Percentiles rank a stretch among this genome's conserved stretches.
phyloP scores from a whole-genome alignment of 2,888 invertebrate species.

The Phorcus lineatus region DNA sequence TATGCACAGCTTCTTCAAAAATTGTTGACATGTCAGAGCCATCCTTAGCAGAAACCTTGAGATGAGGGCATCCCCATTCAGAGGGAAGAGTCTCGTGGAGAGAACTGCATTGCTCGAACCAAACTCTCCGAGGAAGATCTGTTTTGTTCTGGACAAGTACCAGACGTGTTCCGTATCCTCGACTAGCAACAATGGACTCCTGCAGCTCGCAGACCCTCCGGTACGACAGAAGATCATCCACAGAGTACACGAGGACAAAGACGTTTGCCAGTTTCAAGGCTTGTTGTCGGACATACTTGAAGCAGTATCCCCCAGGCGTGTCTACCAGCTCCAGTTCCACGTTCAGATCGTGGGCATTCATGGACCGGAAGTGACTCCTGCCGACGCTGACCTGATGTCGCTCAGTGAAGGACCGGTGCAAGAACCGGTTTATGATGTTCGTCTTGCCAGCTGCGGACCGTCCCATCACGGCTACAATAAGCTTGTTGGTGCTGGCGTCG shows the following conservation, averaged over 20 bases:
- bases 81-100: neutral
- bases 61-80: neutral
- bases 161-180: neutral
- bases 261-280: neutral
- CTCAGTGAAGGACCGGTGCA: neutral
- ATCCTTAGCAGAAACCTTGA: neutral
- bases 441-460: neutral
- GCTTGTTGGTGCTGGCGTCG: too few relatives aligned
- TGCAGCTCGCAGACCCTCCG: neutral
- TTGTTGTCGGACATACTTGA: neutral
- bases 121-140: neutral
- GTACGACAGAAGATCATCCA: neutral
- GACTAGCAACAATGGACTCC: neutral
- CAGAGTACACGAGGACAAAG: neutral
- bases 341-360: neutral
- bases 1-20: neutral
- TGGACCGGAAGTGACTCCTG: neutral
- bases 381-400: neutral
- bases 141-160: neutral
- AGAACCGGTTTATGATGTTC: neutral
- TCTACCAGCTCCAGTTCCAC: neutral
- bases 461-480: neutral
- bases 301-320: conserved; percentile 9
- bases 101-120: neutral
- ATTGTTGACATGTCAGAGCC: conserved; percentile 11